Base-by-base conservation (phyloP, 2,888 invertebrate species). In the Gari tellinella region DNA sequence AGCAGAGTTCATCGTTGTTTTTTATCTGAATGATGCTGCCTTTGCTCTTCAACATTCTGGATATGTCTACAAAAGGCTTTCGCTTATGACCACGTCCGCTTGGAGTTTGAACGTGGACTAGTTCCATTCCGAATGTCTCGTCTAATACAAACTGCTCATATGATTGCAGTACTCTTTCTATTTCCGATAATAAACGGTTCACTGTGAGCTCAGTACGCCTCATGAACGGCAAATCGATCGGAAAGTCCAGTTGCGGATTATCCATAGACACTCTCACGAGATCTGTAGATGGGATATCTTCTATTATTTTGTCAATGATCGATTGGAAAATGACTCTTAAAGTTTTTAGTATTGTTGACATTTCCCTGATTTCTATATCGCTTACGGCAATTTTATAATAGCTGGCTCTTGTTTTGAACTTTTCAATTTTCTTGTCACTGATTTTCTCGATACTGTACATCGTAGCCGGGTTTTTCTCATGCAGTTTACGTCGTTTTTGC, bases 101-200 rank as follows among this genome's bases (percentile, higher is more conserved):
- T 4, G 46, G 38, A 8, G 12, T 15, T 7, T 52, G 19, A 1
- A 66, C 52, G 37, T 66, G 60, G 8, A 60, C 60, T 17, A 53
- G n/a, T n/a, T 67, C 67, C 5, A 67, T 38, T 2, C 67, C 53
- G 19, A 67, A 60, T 10, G 67, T 53, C 40, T 67, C 60, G 26
- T 67, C 60, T 12, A 68, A 10, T 0, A 68, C 62, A 65, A 77
- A 68, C 43, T 77, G 43, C 45, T 77, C 58, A 31, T 72, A 72
- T 5, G 67, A 72, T 19, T 67, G 67, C 2, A 70, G 49, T 14
- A 72, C 64, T 7, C 67, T 43, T 43, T 77, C 62, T 10, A 77
- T 67, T 65, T 77, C 72, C 2, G 58, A 56, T n/a, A 72, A 38
- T 17, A 72, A 12, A 45, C 63, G n/a, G 14, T 67, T 64, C 4